Evolutionary conservation across 2,888 invertebrate genomes (phyloP).

Genomic region (Lamellibrachia columna): DNA sequence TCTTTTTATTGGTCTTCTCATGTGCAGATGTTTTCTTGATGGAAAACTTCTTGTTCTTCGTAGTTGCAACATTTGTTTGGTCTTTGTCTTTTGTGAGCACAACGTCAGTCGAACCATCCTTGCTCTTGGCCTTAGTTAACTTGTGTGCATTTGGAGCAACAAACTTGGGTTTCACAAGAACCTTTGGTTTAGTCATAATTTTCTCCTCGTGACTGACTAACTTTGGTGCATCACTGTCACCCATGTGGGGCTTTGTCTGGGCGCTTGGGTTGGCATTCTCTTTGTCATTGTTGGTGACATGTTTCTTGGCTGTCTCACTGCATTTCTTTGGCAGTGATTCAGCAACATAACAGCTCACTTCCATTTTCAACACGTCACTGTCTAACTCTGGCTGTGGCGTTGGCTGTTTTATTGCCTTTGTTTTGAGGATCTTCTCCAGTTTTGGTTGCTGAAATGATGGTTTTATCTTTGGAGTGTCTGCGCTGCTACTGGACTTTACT

Average conservation of each 20-base stretch:
- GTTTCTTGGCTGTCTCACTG: not conserved
- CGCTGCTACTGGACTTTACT: constrained; percentile 13
- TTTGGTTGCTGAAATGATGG: not conserved
- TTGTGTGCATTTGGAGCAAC: not conserved
- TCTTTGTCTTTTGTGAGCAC: not conserved
- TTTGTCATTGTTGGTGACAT: constrained; percentile 17
- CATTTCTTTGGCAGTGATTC: constrained; percentile 20
- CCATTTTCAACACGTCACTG: constrained; percentile 44
- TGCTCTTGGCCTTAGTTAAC: not conserved
- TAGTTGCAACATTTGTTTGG: not conserved
- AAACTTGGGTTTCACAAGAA: not conserved
- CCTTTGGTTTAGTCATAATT: not conserved
- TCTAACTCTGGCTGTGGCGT: constrained; percentile 37
- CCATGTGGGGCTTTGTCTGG: not conserved
- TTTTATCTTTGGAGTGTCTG: not conserved
- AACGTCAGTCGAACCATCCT: not conserved
- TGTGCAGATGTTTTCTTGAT: not conserved
- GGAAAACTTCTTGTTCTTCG: not conserved
- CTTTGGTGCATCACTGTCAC: not conserved
- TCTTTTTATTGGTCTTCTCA: not conserved
- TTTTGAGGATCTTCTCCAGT: not conserved
- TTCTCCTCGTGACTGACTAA: not conserved
- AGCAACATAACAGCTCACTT: constrained; percentile 35
- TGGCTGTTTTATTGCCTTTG: not conserved
- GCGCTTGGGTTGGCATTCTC: not conserved